Evolutionary conservation across 2,888 invertebrate species (phyloP), one percentile per base, ranked within the genome.

Genomic region (Drosophila siamana): DNA sequence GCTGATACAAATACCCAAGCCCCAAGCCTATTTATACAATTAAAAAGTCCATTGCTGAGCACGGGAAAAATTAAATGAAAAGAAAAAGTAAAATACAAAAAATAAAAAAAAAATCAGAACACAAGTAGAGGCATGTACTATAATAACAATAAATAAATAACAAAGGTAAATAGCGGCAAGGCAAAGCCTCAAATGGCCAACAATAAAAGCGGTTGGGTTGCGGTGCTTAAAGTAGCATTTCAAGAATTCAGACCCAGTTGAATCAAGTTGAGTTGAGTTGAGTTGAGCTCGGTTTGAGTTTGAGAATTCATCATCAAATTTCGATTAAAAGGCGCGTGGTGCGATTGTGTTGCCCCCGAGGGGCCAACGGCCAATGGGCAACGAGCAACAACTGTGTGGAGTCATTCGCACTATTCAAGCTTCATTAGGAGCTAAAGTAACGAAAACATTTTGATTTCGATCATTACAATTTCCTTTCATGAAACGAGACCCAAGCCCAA

Each of bases 341-440:
- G 69, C 65, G 74, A 67, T 62, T 78, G 65, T 57, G 56, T 52
- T 60, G 61, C 46, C 60, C 69, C 67, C 78, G 36, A 63, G 74
- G 68, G 65, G 59, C 51, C 44, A 66, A 59, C 28, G 59, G 46
- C 24, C 41, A 41, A 41, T 9, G 11, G 36, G 6, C 26, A n/a
- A 44, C 19, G 13, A 19, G 15, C 48, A 56, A 40, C 15, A 13
- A 69, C 71, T 69, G 78, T 79, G 74, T 75, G 46, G 76, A 81
- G 85, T 85, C 89, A 89, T 78, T 87, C 89, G 89, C 84, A 88
- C 89, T 84, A 89, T 86, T 84, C 78, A 78, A 78, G 89, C 86
- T 86, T 88, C 89, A 89, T 86, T 86, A 86, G 88, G 74, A 83
- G 86, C 80, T 74, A 80, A 88, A 89, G 86, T 80, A 86, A 89